phyloP scores from a whole-genome alignment of 2,888 invertebrate species.

The Phalangium opilio region DNA sequence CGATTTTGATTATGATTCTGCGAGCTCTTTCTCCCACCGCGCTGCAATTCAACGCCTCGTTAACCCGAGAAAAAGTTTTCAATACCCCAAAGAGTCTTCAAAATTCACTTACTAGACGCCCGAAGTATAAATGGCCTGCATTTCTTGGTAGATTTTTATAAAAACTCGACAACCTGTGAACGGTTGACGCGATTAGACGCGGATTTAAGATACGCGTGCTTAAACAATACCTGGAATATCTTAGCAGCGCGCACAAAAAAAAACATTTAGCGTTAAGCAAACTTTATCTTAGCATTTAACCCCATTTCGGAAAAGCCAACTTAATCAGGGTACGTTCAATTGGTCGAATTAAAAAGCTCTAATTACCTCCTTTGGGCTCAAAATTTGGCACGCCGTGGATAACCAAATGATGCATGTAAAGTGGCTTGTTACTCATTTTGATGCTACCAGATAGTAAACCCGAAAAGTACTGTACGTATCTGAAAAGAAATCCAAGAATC shows the following conservation, averaged over 20 bases:
- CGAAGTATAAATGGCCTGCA: slow-evolving; percentile 74
- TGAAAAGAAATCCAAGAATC: slow-evolving; percentile 31
- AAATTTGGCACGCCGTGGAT: slow-evolving; percentile 70
- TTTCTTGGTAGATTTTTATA: slow-evolving; percentile 66
- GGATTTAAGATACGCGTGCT: no score
- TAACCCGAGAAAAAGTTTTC: neutral
- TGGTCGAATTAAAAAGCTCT: no score
- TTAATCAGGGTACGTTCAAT: no score
- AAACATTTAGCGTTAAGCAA: no score
- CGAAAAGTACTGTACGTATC: slow-evolving; percentile 83
- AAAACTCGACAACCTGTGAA: slow-evolving; percentile 30
- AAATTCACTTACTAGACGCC: slow-evolving; percentile 46
- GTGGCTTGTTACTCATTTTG: slow-evolving; percentile 68
- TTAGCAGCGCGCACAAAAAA: no score
- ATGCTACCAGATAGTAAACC: slow-evolving; percentile 76
- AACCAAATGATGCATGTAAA: slow-evolving; percentile 70
- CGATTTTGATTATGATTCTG: slow-evolving; percentile 49
- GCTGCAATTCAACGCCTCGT: slow-evolving; percentile 4
- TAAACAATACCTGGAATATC: no score
- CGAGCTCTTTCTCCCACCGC: slow-evolving; percentile 12
- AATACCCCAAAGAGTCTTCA: neutral
- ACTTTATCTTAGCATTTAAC: no score
- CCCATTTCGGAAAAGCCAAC: no score
- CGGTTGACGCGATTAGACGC: no score
- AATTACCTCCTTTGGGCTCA: slow-evolving; percentile 39